Base-by-base conservation (phyloP, 2,888 invertebrate species). In the Ochlodes sylvanus region DNA sequence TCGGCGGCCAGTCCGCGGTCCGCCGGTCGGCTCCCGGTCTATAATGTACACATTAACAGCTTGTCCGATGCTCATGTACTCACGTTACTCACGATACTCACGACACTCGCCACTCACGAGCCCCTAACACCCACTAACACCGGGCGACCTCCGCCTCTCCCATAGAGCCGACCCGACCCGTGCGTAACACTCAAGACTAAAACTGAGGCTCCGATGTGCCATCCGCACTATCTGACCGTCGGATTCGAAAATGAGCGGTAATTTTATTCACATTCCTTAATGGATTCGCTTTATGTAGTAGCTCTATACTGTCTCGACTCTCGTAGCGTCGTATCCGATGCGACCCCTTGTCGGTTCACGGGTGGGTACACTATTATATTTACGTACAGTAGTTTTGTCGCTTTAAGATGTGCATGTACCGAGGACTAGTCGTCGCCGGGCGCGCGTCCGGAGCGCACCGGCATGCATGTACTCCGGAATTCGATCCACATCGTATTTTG, bases 351-450 rank as follows among this genome's bases (percentile, higher is more conserved):
- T 89, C 91, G 90, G 89, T 89, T 85, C 76, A 86, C 85, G 92
- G 92, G 91, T 92, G 92, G 92, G 92, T 92, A 91, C 91, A 90
- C 91, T 91, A 87, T 90, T 90, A 88, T 90, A 87, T 90, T 89
- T 91, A 90, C 90, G 89, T 92, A 90, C 84, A 88, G 92, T 92
- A 92, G 92, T 90, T 89, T 90, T 90, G 91, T 89, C 89, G 92
- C 91, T 92, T 91, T 88, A 89, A 86, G 87, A 89, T 88, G 91
- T 92, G 92, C 92, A 92, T 92, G 91, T 85, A 77, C 74, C 81
- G 87, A 84, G 81, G 80, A 82, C 78, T 87, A 87, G 87, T 84
- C 86, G 88, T 85, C 81, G 87, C 61, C 68, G 68, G 55, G 61
- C 41, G 63, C 70, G 70, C 63, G 68, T 78, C 84, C 84, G 80